Base-by-base conservation (phyloP, 2,888 invertebrate species). In the Boloria selene region DNA sequence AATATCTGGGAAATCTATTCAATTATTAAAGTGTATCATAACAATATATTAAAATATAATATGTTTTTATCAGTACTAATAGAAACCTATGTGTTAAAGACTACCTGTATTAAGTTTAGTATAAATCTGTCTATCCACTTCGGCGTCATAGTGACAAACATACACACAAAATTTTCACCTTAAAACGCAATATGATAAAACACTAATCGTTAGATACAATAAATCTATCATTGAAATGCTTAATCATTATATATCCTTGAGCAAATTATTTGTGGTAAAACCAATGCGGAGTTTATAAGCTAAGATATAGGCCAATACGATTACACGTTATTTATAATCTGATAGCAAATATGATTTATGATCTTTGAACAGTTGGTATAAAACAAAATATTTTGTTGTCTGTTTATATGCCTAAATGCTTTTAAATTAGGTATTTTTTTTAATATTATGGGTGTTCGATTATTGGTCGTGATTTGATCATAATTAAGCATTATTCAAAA, bases 301-400 rank as follows among this genome's bases (percentile, higher is more conserved):
- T n/a, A 16, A 50, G 56, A 64, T 59, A 58, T 64, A 68, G 60
- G 66, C 50, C 58, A 56, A 61, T 66, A 65, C 61, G 63, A 63
- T 67, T 63, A 59, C 38, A 51, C n/a, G 50, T 59, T 63, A 56
- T 59, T 59, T 38, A 63, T 44, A 38, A 59, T 54, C 53, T 61
- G 56, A 61, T 66, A 66, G 14, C 26, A 18, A 56, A 7, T 13
- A 63, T 63, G 56, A 55, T 49, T 44, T 56, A 63, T 55, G 47
- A 45, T 16, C 16, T 7, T 16, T n/a, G n/a, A 49, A 16, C n/a
- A 47, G 17, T n/a, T n/a, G n/a, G n/a, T 47, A 31, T 31, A n/a
- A 49, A 47, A 31, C 3, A 31, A 64, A 64, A 54, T 51, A 16
- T 42, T 44, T 50, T 22, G 13, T 50, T 50, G 50, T 22, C 22